phyloP scores from a whole-genome alignment of 2,113 vertebrate genomes.

The Halichoerus grypus region DNA sequence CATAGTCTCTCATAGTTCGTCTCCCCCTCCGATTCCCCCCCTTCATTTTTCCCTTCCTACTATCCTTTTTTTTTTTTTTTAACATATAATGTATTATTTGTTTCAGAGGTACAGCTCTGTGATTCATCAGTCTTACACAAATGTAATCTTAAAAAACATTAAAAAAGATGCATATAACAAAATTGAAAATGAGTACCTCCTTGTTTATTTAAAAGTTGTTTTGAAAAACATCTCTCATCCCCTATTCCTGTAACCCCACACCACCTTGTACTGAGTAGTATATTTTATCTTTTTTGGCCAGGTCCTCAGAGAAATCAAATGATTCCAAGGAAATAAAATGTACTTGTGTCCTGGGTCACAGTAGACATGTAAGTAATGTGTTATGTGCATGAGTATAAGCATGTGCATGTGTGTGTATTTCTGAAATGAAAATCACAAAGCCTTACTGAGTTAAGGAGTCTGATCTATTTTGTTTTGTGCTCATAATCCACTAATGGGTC shows the following conservation, averaged over 20 bases:
- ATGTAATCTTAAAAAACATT: not conserved
- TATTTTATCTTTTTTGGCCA: conserved; percentile 4
- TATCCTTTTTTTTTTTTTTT: too few species aligned
- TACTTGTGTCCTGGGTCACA: not conserved
- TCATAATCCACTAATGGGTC: not conserved
- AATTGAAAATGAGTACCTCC: not conserved
- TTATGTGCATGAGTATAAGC: not conserved
- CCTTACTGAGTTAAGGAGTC: not conserved
- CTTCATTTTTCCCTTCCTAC: too few species aligned
- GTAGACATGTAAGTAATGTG: not conserved
- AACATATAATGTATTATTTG: too few species aligned
- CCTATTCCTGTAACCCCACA: not conserved
- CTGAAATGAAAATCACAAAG: not conserved
- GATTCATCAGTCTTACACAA: not conserved
- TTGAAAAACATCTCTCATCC: not conserved
- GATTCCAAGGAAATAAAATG: conserved; percentile 16
- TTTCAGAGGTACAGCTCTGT: too few species aligned
- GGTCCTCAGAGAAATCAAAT: not conserved
- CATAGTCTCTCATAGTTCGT: too few species aligned
- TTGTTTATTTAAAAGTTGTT: not conserved
- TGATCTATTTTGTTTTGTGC: not conserved
- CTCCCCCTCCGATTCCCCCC: too few species aligned
- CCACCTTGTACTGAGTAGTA: not conserved
- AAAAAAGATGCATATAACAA: not conserved
- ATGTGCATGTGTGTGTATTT: not conserved